These are phyloP conservation scores for Monoplex corrugatus DNA, from an alignment of 2,888 invertebrate species.

Conservation along the genomic window DNA sequence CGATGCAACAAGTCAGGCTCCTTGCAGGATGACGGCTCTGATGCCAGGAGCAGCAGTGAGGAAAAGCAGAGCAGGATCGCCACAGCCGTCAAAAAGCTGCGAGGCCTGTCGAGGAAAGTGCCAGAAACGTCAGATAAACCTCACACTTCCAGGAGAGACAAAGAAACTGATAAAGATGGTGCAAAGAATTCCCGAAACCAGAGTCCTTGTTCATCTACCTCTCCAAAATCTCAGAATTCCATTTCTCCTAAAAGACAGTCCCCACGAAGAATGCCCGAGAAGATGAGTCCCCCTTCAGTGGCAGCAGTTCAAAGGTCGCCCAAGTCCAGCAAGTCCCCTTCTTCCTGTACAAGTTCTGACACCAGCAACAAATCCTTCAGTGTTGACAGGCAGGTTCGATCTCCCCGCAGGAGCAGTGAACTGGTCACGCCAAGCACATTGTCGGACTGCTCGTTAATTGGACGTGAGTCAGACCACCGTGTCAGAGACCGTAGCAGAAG, in stretches of 20 bases:
- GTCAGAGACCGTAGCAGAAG: too few species aligned
- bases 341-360: background rate
- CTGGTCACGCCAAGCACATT: constrained; percentile 53
- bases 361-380: background rate
- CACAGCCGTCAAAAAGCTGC: constrained; percentile 44
- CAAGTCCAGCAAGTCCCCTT: constrained; percentile 25
- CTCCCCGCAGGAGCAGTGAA: constrained; percentile 56
- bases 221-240: background rate
- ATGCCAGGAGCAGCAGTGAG: background rate
- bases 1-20: constrained; percentile 23
- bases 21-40: background rate
- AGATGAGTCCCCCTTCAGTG: constrained; percentile 26
- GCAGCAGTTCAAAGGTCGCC: background rate
- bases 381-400: constrained; percentile 48
- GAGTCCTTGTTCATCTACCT: constrained; percentile 26
- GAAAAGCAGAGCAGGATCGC: constrained; percentile 41
- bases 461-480: too few species aligned
- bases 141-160: background rate
- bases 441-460: too few species aligned
- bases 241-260: constrained; percentile 41
- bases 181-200: constrained; percentile 8
- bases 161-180: background rate
- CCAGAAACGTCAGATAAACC: constrained; percentile 9
- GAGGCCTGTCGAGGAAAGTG: constrained; percentile 45
- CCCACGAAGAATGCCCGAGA: constrained; percentile 42